Base-by-base conservation (phyloP, 2,797 vertebrate species). In the Sebastes miniatus region DNA sequence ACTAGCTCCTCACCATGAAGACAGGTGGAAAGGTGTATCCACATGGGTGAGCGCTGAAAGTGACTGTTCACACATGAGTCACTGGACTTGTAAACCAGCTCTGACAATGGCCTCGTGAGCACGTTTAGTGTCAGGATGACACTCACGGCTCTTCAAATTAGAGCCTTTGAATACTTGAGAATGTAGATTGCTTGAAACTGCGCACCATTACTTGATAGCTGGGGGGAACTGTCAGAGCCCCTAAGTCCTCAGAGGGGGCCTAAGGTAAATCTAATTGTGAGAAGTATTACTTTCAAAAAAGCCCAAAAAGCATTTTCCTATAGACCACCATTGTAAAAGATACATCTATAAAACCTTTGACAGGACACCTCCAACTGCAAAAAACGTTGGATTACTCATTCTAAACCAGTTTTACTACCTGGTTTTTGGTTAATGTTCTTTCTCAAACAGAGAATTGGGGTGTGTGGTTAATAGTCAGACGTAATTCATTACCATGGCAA, bases 31-130 rank as follows among this genome's bases (percentile, higher is more conserved):
- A 50, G 32, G 57, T 58, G 36, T 2, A 34, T 29, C 29, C 58
- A 47, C 47, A 43, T 4, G 16, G 9, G n/a, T 67, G 52, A 70
- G 24, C 0, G 4, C 18, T 12, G 9, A 39, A 43, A 43, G 20
- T 16, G 22, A 18, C 43, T n/a, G 32, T 56, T 58, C 39, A 57
- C 56, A 36, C 62, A 43, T 66, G 80, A 83, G 50, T 71, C 80
- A 67, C 43, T 72, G 3, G 4, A 25, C 39, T 29, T 63, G 25
- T 61, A 47, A 50, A 52, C 3, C 32, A 32, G 63, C 69, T 25
- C 25, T 32, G 3, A 52, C 65, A 65, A 20, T 18, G n/a, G 24
- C 34, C 20, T 12, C 6, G 6, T 69, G 43, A 66, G 32, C 27
- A 12, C 4, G 34, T 59, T 58, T 6, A 39, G 43, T 22, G 63